Percentiles rank a stretch among this genome's conserved stretches.
phyloP scores from a whole-genome alignment of 2,888 invertebrate genomes.

The Trichogramma evanescens region DNA sequence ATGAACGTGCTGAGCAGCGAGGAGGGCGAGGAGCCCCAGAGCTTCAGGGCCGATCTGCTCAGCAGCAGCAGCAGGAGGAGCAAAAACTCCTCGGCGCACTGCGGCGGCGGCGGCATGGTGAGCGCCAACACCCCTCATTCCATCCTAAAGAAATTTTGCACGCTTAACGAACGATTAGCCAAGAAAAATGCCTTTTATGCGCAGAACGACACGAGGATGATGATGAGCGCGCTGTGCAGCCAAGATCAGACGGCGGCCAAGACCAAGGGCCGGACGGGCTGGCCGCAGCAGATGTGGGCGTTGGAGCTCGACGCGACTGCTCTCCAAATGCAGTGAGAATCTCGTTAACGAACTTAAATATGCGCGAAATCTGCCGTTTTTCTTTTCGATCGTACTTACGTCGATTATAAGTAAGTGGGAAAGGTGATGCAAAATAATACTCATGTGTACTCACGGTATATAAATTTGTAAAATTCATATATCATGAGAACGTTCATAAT shows the following conservation, averaged over 20 bases:
- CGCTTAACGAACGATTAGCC: no score
- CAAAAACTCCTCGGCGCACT: constrained; percentile 22
- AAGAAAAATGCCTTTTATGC: neutral
- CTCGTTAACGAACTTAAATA: constrained; percentile 1
- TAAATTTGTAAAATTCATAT: no score
- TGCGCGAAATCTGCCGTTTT: no score
- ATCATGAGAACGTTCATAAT: no score
- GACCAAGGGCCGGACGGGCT: constrained; percentile 84
- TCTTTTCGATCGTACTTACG: no score
- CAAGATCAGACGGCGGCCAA: constrained; percentile 44
- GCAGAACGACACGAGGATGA: constrained; percentile 39
- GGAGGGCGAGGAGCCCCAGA: constrained; percentile 68
- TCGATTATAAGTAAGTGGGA: no score
- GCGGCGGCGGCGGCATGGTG: no score
- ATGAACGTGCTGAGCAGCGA: constrained; percentile 84
- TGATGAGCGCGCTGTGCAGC: constrained; percentile 13
- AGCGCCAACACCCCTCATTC: neutral
- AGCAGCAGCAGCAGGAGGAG: constrained; percentile 39
- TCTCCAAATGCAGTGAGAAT: constrained; percentile 31
- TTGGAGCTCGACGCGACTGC: constrained; percentile 59
- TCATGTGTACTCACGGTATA: no score
- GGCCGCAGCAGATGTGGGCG: constrained; percentile 97
- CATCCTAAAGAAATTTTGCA: neutral
- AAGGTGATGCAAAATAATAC: no score
- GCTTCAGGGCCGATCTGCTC: constrained; percentile 79